Evolutionary conservation across 2,113 vertebrate genomes (phyloP).

Genomic region (Furnarius figulus): DNA sequence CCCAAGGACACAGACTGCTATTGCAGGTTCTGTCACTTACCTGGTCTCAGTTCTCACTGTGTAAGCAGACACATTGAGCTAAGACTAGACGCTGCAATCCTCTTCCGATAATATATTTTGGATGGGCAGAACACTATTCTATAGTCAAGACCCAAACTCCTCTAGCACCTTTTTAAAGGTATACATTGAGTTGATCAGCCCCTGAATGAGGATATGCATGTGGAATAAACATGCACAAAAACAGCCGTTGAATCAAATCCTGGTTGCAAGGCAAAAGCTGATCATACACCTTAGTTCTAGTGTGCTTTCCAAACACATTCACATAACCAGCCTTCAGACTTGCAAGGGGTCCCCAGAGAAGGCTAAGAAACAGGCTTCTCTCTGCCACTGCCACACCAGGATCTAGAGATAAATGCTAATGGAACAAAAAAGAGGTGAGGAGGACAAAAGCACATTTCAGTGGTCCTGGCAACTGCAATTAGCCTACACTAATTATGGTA

Average conservation of each 20-base stretch:
- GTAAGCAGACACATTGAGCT: background rate
- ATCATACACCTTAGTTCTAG: background rate
- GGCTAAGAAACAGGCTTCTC: background rate
- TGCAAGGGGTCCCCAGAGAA: background rate
- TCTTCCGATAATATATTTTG: background rate
- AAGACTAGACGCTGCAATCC: background rate
- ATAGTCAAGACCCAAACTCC: background rate
- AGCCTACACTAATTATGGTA: background rate
- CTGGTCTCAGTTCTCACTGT: background rate
- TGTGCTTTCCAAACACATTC: background rate
- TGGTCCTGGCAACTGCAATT: background rate
- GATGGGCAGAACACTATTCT: background rate
- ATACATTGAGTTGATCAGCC: background rate
- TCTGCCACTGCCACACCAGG: background rate
- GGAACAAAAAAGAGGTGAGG: background rate
- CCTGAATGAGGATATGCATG: background rate
- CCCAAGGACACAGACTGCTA: background rate
- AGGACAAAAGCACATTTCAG: background rate
- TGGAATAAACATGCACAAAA: background rate
- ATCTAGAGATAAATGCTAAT: background rate
- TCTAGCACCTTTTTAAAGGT: background rate
- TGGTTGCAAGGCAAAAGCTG: background rate
- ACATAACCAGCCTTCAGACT: background rate
- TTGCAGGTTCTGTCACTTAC: background rate
- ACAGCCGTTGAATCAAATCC: fast-evolving